Evolutionary conservation across 2,888 invertebrate genomes (phyloP), one percentile per base, ranked within the genome.

Genomic region (Temnothorax ravouxi): DNA sequence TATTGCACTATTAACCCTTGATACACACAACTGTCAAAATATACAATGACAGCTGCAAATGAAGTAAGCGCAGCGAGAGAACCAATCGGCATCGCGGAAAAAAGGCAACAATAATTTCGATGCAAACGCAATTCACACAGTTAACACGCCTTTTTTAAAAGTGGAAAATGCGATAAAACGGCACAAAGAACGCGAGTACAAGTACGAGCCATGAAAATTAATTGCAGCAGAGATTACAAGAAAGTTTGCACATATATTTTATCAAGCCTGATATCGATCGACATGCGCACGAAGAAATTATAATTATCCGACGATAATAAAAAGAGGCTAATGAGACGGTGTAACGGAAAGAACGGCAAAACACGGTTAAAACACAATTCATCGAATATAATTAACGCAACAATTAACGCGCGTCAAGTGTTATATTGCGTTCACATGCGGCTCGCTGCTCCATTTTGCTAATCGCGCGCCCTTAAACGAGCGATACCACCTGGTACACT

Each of bases 351-450:
- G 47, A 52, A 56, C 13, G 15, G 54, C 8, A 38, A 41, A 25
- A 66, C n/a, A 66, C n/a, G 11, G 13, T 47, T 38, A 44, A 54
- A 64, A 52, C 25, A 8, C 13, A 59, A 72, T 71, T 71, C 21
- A 56, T 0, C 41, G 29, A 0, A n/a, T 25, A 29, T 72, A 72
- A 79, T 79, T 59, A 69, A 44, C 52, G 72, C 34, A 6, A n/a
- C 72, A 79, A 79, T 71, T 71, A 71, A 71, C 72, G 47, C 72
- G 47, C 71, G 44, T 34, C 56, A 41, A 44, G 29, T 59, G 47
- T 79, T 56, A 79, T 56, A 79, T 59, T 79, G 72, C 79, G 34
- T 59, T 79, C 79, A n/a, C 66, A 77, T 79, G 41, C 79, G 47
- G 59, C 13, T 8, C 62, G 34, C 18, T 25, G 41, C 71, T 67